phyloP scores from a whole-genome alignment of 2,113 vertebrate genomes.

The Columba janthina region DNA sequence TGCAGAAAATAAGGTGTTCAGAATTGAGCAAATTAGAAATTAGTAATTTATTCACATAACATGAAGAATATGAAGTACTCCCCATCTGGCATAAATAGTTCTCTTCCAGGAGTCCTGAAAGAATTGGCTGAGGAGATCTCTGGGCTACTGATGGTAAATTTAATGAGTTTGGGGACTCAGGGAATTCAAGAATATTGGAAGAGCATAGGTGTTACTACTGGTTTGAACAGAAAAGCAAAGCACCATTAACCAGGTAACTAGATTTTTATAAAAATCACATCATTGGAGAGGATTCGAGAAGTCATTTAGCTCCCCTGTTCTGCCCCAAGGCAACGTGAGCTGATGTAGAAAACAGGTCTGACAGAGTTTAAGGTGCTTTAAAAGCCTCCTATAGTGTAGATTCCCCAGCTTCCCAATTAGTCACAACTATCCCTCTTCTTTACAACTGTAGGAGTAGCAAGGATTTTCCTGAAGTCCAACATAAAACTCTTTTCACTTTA shows the following conservation, averaged over 20 bases:
- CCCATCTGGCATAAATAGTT: not conserved
- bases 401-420: conserved; percentile 25
- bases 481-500: not conserved
- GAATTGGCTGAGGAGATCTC: conserved; percentile 22
- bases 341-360: not conserved
- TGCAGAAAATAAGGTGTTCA: not conserved
- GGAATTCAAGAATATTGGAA: conserved; percentile 37
- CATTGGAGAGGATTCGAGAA: not conserved
- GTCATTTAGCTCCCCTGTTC: not conserved
- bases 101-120: conserved; percentile 26
- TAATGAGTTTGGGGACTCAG: conserved; percentile 34
- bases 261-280: conserved; percentile 32
- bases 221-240: conserved; percentile 38
- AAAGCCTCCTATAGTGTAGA: not conserved
- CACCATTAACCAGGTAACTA: conserved; percentile 42
- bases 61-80: not conserved
- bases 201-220: not conserved
- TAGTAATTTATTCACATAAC: not conserved
- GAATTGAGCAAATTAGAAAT: not conserved
- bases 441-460: not conserved
- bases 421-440: not conserved
- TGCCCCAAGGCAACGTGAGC: not conserved
- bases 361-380: not conserved
- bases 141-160: conserved; percentile 34
- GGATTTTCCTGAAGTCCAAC: not conserved